A percentile compares a stretch with the other conserved stretches of the same genome.
These are phyloP conservation scores for Echiichthys vipera DNA, from an alignment of 2,797 vertebrate genomes.

Conservation along the genomic window DNA sequence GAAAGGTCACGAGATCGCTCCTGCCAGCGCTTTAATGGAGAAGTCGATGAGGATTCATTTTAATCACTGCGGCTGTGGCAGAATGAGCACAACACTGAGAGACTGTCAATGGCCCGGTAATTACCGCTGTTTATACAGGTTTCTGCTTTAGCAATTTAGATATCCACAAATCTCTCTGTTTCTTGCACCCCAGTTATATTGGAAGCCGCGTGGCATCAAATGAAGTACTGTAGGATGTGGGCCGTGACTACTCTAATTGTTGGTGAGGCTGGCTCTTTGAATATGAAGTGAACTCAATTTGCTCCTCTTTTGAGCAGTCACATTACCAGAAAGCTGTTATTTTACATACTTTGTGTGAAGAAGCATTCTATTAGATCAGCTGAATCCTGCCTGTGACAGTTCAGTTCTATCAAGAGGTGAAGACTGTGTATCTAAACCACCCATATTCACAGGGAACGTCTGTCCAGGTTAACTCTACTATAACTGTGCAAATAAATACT, in stretches of 20 bases:
- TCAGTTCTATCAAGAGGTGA: constrained; percentile 22
- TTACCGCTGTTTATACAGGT: constrained; percentile 98
- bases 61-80: constrained; percentile 99
- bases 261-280: constrained; percentile 66
- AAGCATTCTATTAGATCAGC: constrained; percentile 51
- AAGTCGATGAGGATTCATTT: constrained; percentile 99
- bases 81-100: constrained; percentile 95
- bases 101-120: constrained; percentile 96
- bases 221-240: constrained; percentile 84
- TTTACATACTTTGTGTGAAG: constrained; percentile 54
- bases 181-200: constrained; percentile 67
- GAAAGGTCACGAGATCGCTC: constrained; percentile 99
- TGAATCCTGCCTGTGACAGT: constrained; percentile 32
- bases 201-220: constrained; percentile 70
- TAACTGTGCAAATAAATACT: constrained; percentile 11
- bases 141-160: constrained; percentile 95
- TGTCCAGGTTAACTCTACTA: neutral
- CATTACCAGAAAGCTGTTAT: constrained; percentile 74
- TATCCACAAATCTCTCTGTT: constrained; percentile 94
- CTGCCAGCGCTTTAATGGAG: constrained; percentile 99
- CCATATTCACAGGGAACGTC: neutral
- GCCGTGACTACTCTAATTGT: constrained; percentile 83
- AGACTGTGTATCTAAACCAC: constrained; percentile 3
- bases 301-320: constrained; percentile 70
- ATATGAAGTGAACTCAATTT: constrained; percentile 74